Base-by-base conservation (phyloP, 2,797 vertebrate genomes). In the Parambassis ranga region DNA sequence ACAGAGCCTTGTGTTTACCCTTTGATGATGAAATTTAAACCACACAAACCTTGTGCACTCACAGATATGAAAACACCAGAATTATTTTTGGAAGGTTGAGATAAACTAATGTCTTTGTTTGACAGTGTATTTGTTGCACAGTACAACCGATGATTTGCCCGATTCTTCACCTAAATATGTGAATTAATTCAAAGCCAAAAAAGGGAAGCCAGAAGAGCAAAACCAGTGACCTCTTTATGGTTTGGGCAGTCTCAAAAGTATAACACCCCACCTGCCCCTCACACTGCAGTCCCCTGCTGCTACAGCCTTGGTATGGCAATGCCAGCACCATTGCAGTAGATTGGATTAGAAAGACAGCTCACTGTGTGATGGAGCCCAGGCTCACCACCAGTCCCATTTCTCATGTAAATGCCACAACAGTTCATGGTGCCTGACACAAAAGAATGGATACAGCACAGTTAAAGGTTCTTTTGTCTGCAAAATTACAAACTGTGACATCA, bases 351-450 rank as follows among this genome's bases (percentile, higher is more conserved):
- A 90, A 88, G 89, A 88, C 86, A 88, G 89, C 94, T 93, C 82
- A 92, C 92, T 89, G 87, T 86, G 92, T 89, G 90, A 85, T 81
- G 80, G 91, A 93, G 91, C 90, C 91, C 76, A 53, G 77, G 77
- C 90, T 94, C 90, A 89, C 86, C 89, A 90, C 83, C 82, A 85
- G 90, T 84, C 81, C 90, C 82, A 87, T 93, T 95, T 95, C 94
- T 94, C 92, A 95, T 95, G 95, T 93, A 94, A 96, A 96, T 96
- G 93, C 89, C 87, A 91, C 90, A 90, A 93, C 81, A 92, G 90
- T 90, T 92, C 92, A 84, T 79, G 90, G 82, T 90, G 93, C 80
- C 87, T 78, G 3, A 87, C 84, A 93, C 89, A 94, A 95, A 90
- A 88, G 93, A 94, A 94, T 84, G 86, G 92, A 92, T 90, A 93